phyloP scores from a whole-genome alignment of 2,888 invertebrate species.

The Parnassius smintheus region DNA sequence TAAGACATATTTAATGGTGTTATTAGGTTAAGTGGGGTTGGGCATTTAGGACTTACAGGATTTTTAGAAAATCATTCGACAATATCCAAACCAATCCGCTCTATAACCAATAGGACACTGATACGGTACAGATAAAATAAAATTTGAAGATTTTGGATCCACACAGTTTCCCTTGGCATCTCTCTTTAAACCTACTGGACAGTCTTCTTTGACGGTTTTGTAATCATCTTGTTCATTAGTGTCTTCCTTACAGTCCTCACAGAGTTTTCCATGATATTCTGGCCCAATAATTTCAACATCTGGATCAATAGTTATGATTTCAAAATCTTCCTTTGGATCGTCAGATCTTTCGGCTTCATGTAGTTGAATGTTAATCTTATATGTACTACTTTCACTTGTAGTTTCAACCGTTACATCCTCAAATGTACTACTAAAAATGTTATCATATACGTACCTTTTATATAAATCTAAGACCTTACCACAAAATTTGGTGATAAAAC shows the following conservation, averaged over 20 bases:
- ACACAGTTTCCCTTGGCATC: slow-evolving; percentile 48
- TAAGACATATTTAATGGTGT: neutral
- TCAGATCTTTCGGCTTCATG: slow-evolving; percentile 8
- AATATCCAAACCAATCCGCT: slow-evolving; percentile 56
- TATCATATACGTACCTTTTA: slow-evolving; percentile 57
- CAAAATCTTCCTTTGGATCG: slow-evolving; percentile 26
- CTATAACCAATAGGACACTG: slow-evolving; percentile 65
- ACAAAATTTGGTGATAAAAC: slow-evolving; percentile 44
- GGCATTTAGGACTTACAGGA: too few species aligned
- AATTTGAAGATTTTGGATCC: slow-evolving; percentile 43
- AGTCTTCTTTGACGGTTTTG: slow-evolving; percentile 30
- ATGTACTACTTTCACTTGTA: slow-evolving; percentile 11
- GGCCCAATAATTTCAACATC: slow-evolving; percentile 66
- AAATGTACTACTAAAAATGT: slow-evolving; percentile 29
- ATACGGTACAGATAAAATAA: slow-evolving; percentile 56
- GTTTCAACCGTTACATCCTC: slow-evolving; percentile 8
- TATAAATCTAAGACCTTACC: slow-evolving; percentile 52
- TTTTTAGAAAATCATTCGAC: slow-evolving; percentile 47
- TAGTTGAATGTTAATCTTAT: slow-evolving; percentile 34
- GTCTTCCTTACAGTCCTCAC: slow-evolving; percentile 34
- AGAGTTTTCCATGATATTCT: slow-evolving; percentile 52
- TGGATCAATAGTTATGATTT: slow-evolving; percentile 39
- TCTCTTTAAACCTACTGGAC: slow-evolving; percentile 47
- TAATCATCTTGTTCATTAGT: slow-evolving; percentile 29
- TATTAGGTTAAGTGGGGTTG: neutral